Evolutionary conservation across 2,888 invertebrate genomes (phyloP).

Genomic region (Coelinius sp.): DNA sequence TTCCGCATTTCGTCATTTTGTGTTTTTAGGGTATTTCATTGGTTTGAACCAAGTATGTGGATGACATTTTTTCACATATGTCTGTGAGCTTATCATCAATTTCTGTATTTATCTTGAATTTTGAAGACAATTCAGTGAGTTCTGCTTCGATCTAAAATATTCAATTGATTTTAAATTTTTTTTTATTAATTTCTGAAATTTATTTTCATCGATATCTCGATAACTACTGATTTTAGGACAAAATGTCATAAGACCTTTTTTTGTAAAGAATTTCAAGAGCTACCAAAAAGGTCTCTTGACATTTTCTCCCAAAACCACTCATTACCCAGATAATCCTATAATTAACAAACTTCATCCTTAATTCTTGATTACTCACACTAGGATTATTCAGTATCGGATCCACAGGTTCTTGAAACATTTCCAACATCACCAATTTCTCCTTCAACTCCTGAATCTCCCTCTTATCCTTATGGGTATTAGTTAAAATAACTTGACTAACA

Average conservation of each 20-base stretch:
- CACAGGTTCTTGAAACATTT: background rate
- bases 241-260: background rate
- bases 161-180: too few species aligned
- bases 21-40: background rate
- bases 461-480: slow-evolving; percentile 52
- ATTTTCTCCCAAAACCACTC: background rate
- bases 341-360: background rate
- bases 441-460: slow-evolving; percentile 48
- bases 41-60: background rate
- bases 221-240: background rate
- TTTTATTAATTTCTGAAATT: too few species aligned
- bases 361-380: background rate
- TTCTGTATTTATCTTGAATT: background rate
- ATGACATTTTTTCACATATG: slow-evolving; percentile 2
- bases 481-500: slow-evolving; percentile 53
- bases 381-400: background rate
- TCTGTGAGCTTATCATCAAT: slow-evolving; percentile 19
- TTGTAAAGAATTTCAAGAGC: background rate
- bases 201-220: background rate
- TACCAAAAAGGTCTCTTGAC: background rate
- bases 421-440: slow-evolving; percentile 22
- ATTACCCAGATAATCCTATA: background rate
- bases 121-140: background rate
- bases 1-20: slow-evolving; percentile 15
- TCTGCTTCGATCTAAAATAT: background rate